phyloP scores from a whole-genome alignment of 2,797 vertebrate genomes.

The Emys orbicularis region DNA sequence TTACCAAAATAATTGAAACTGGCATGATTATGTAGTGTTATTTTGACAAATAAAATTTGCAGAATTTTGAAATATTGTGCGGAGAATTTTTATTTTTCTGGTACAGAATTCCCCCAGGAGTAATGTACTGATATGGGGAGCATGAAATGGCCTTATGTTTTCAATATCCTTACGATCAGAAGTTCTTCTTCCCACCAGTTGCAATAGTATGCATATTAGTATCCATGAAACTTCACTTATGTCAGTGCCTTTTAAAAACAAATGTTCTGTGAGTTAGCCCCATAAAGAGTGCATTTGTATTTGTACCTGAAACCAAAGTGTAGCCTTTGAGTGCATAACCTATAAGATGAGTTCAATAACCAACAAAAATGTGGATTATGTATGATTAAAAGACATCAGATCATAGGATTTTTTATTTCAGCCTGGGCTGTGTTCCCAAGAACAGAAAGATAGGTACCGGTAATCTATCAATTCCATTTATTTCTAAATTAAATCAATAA shows the following conservation, averaged over 20 bases:
- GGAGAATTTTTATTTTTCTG: too few species aligned
- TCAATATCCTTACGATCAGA: not conserved
- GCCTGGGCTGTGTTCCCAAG: not conserved
- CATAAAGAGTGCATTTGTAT: not conserved
- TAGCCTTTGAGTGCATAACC: not conserved
- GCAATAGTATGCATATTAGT: not conserved
- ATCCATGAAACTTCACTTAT: not conserved
- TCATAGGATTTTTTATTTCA: not conserved
- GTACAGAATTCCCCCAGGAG: too few species aligned
- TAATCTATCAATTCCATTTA: not conserved
- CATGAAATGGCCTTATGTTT: not conserved
- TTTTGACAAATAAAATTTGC: too few species aligned
- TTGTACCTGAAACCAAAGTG: not conserved
- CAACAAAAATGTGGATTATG: not conserved
- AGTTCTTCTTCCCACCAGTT: not conserved
- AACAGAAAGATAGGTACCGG: not conserved
- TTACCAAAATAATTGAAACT: too few species aligned
- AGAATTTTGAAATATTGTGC: too few species aligned
- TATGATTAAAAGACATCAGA: not conserved
- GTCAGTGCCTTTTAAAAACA: not conserved
- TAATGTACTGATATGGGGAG: not conserved
- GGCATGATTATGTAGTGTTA: too few species aligned
- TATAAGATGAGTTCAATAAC: not conserved
- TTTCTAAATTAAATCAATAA: slow-evolving; percentile 40
- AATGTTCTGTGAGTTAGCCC: not conserved